A percentile compares a stretch with the other conserved stretches of the same genome.
phyloP scores from a whole-genome alignment of 2,888 invertebrate genomes.

The Scaptodrosophila latifasciaeformis region DNA sequence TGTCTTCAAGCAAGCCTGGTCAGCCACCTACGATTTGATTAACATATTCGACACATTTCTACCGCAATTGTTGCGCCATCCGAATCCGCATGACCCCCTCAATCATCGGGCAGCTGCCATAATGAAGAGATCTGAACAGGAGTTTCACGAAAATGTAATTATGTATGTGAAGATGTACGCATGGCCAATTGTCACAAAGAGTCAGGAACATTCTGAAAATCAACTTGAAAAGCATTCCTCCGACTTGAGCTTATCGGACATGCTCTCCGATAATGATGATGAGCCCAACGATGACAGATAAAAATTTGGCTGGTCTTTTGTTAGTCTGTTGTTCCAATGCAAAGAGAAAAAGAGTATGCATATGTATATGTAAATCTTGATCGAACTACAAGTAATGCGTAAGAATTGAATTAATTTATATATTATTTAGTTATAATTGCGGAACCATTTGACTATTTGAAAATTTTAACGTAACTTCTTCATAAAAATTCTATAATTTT shows the following conservation, averaged over 20 bases:
- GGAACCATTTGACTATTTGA: no score
- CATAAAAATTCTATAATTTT: no score
- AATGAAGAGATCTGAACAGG: slow-evolving; percentile 43
- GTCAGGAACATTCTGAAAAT: slow-evolving; percentile 4
- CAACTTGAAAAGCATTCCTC: slow-evolving; percentile 43
- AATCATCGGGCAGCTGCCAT: slow-evolving; percentile 47
- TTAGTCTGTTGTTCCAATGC: slow-evolving; percentile 12
- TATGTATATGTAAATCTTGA: no score
- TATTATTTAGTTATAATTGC: no score
- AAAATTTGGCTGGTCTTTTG: slow-evolving; percentile 38
- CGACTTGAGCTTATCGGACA: slow-evolving; percentile 47
- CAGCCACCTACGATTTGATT: slow-evolving; percentile 48
- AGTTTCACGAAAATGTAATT: slow-evolving; percentile 39
- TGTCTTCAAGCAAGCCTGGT: slow-evolving; percentile 58
- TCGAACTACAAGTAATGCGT: no score
- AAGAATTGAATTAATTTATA: no score
- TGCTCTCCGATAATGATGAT: slow-evolving; percentile 34
- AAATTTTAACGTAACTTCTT: no score
- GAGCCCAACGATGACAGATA: slow-evolving; percentile 37
- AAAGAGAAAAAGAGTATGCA: no score
- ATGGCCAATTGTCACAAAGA: slow-evolving; percentile 28
- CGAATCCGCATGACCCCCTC: slow-evolving; percentile 50
- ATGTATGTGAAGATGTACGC: slow-evolving; percentile 46
- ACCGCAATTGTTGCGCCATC: slow-evolving; percentile 48
- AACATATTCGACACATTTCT: slow-evolving; percentile 56